Evolutionary conservation across 2,113 vertebrate genomes (phyloP).

Genomic region (Agelaius tricolor): DNA sequence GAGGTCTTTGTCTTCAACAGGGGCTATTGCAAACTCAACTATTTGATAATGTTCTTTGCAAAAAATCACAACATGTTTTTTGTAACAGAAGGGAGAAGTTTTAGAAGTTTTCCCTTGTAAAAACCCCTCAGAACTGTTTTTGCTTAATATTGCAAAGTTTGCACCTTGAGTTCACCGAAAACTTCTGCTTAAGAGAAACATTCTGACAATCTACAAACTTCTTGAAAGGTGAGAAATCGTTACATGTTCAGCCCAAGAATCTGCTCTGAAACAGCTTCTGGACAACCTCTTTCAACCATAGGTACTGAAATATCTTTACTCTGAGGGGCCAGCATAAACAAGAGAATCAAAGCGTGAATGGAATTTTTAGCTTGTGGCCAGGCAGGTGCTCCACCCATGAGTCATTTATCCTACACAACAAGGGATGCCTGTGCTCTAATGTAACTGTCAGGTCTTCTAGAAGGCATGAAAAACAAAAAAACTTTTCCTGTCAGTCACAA

Average conservation of each 20-base stretch:
- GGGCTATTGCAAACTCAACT: background rate
- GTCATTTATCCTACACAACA: constrained; percentile 39
- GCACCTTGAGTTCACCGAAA: background rate
- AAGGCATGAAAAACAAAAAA: background rate
- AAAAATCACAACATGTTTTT: background rate
- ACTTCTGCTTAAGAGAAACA: background rate
- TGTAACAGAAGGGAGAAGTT: background rate
- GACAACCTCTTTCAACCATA: background rate
- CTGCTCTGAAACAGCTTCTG: background rate
- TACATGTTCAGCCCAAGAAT: background rate
- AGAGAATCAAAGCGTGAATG: constrained; percentile 63
- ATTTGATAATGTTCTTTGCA: background rate
- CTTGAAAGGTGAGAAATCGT: background rate
- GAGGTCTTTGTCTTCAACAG: background rate
- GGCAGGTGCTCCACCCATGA: constrained; percentile 65
- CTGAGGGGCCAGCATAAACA: constrained; percentile 35
- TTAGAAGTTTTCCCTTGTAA: background rate
- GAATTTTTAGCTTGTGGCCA: constrained; percentile 65
- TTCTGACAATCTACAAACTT: background rate
- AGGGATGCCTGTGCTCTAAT: background rate
- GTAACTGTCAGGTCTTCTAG: constrained; percentile 5
- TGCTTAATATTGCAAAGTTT: background rate
- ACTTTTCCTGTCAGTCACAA: constrained; percentile 17
- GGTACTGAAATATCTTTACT: background rate
- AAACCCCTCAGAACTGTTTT: background rate